Conservation (phyloP, 37 sponge, comb jelly and placozoan species). For the Axinella damicornis region DNA sequence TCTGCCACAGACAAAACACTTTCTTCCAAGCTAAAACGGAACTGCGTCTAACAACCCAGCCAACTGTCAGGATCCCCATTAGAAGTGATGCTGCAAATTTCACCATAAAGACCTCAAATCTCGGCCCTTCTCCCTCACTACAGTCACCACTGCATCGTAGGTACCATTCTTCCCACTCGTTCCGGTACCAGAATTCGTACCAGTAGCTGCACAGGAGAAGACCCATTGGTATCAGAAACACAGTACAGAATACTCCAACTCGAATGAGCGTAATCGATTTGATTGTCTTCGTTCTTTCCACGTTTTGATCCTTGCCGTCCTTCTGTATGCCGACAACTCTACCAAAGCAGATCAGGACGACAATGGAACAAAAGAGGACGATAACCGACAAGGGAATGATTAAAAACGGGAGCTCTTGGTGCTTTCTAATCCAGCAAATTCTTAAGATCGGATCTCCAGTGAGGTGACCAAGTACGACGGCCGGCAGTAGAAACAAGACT, state of each 20-base stretch:
- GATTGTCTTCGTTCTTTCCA: background rate
- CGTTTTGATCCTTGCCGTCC: background rate
- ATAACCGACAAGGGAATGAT: conserved; percentile 42
- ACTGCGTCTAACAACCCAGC: conserved; percentile 20
- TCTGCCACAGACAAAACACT: conserved; percentile 22
- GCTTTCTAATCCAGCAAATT: conserved; percentile 50
- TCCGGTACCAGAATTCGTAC: conserved; percentile 43
- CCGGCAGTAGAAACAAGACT: conserved; percentile 22
- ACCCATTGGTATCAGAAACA: conserved; percentile 41
- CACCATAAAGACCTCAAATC: background rate
- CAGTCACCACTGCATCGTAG: conserved; percentile 6
- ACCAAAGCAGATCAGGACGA: conserved; percentile 47
- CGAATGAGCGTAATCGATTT: background rate
- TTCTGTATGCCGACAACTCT: conserved; percentile 27
- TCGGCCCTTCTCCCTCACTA: background rate
- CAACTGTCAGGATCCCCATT: conserved; percentile 34
- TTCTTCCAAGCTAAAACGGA: conserved; percentile 31
- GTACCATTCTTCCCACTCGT: conserved; percentile 36
- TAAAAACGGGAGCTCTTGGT: conserved; percentile 39
- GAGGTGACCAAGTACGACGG: background rate
- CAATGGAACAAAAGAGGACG: conserved; percentile 33
- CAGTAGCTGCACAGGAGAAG: conserved; percentile 25
- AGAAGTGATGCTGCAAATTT: conserved; percentile 5
- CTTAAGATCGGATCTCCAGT: conserved; percentile 38
- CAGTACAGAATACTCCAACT: conserved; percentile 18